Base-by-base conservation (phyloP, 1,140 invertebrate species). In the Apis laboriosa region DNA sequence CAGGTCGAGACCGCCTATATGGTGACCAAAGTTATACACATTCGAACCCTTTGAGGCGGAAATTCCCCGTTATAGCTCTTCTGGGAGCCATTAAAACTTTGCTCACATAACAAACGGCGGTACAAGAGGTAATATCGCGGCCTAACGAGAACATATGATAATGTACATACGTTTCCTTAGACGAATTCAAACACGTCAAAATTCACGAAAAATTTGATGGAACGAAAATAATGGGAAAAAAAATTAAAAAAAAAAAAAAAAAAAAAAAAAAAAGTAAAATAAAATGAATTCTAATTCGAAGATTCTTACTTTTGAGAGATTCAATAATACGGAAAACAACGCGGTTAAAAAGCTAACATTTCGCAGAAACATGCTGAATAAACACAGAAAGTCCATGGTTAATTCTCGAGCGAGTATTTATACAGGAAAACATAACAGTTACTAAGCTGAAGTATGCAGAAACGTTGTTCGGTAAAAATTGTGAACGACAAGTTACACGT, bases 361-460 rank as follows among this genome's bases (percentile, higher is more conserved):
- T 90, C 89, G 63, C 68, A 63, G 86, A 90, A 88, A 83, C 34
- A 77, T 84, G 78, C 72, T 89, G 89, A 90, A 89, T 53, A 24
- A 80, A 80, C 53, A 51, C 56, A 74, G 58, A n/a, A 74, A 74
- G 53, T 15, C 9, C 21, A 7, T 21, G 51, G 21, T 28, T 60
- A 90, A 75, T 78, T 79, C 80, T 84, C 77, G 66, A 77, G 64
- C 72, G 63, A 43, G 82, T 88, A 77, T 90, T 90, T 88, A 80
- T 88, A 85, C 83, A 80, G 73, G 72, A 75, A 84, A 77, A 87
- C 80, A 76, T 87, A 90, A 89, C 86, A 89, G 88, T 90, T 90
- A 90, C 88, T 89, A 83, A 43, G 34, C 34, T 43, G 34, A 43
- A 49, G 55, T 68, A 43, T 77, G 76, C 24, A 75, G 24, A 75